Evolutionary conservation across 2,113 vertebrate species (phyloP).

Genomic region (Entosphenus tridentatus): DNA sequence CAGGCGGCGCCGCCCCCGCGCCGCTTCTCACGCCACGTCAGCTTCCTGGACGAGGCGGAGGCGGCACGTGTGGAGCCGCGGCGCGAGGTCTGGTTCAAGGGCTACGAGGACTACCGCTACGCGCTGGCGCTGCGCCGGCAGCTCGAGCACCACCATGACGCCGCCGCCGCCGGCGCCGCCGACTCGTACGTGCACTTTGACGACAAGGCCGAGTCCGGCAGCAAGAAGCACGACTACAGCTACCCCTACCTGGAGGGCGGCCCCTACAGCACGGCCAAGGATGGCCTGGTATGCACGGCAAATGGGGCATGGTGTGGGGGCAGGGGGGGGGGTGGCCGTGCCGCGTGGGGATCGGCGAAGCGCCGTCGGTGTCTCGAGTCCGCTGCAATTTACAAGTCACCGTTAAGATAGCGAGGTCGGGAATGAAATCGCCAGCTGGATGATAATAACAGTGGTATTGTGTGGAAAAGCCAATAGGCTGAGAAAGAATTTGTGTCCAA

Average conservation of each 20-base stretch:
- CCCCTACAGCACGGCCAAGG: not conserved
- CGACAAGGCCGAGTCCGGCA: not conserved
- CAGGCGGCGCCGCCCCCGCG: constrained; percentile 1
- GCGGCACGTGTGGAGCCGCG: constrained; percentile 38
- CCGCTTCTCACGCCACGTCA: constrained; percentile 2
- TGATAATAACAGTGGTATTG: no score
- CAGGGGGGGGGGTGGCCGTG: constrained; percentile 12
- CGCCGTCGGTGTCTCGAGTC: no score
- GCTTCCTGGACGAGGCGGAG: constrained; percentile 36
- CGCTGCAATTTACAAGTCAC: no score
- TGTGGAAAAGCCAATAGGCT: no score
- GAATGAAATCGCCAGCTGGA: no score
- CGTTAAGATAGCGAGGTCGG: no score
- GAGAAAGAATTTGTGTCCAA: no score
- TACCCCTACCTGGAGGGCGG: constrained; percentile 1
- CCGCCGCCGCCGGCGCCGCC: not conserved
- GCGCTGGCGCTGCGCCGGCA: constrained; percentile 24
- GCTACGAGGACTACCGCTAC: constrained; percentile 62
- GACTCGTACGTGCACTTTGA: constrained; percentile 12
- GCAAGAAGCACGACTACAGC: constrained; percentile 1
- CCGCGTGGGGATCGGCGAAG: not conserved
- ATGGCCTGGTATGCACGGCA: no score
- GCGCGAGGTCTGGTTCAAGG: constrained; percentile 47
- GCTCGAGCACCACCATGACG: constrained; percentile 1
- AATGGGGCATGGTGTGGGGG: not conserved